Base-by-base conservation (phyloP, 2,888 invertebrate species). In the Pollenia angustigena region DNA sequence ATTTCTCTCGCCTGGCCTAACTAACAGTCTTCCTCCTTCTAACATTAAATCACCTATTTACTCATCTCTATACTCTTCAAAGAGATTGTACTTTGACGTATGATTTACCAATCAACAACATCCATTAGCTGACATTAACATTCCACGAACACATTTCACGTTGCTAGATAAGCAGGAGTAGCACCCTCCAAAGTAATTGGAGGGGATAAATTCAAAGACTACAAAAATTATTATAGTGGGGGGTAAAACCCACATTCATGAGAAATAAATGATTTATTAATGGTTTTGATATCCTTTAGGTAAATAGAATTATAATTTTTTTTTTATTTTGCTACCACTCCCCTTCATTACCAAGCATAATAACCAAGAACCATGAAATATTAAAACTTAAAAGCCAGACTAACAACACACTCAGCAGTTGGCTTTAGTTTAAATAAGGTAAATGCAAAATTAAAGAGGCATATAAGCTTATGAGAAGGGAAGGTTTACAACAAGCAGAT, bases 181-280 rank as follows among this genome's bases (percentile, higher is more conserved):
- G 16, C 62, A 16, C n/a, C 50, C 48, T 4, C 10, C 46, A 56
- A 16, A 44, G 32, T 23, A 16, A 12, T 12, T 56, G 11, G 54
- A 16, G 1, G 32, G 32, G 4, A 23, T 23, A 66, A 71, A 23
- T 52, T 4, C 14, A 58, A 32, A 32, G 32, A 46, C 48, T n/a
- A 60, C 6, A 60, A 12, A 46, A 66, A 54, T 40, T 9, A 48
- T 52, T n/a, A 48, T 42, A 60, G 16, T 23, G 44, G 6, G 9
- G 23, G 4, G 48, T n/a, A 58, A 68, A 50, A 6, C 16, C 10
- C 7, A 10, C 64, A 68, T 81, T 68, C 50, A 62, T 83, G 78
- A 58, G 14, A 46, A 78, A 68, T 79, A 78, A 81, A 78, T 85
- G 68, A 79, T 81, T 85, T 85, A 85, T 78, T 78, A 81, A 85